Evolutionary conservation across 1,140 invertebrate species (phyloP), one percentile per base, ranked within the genome.

Genomic region (Bradynema listronoti): DNA sequence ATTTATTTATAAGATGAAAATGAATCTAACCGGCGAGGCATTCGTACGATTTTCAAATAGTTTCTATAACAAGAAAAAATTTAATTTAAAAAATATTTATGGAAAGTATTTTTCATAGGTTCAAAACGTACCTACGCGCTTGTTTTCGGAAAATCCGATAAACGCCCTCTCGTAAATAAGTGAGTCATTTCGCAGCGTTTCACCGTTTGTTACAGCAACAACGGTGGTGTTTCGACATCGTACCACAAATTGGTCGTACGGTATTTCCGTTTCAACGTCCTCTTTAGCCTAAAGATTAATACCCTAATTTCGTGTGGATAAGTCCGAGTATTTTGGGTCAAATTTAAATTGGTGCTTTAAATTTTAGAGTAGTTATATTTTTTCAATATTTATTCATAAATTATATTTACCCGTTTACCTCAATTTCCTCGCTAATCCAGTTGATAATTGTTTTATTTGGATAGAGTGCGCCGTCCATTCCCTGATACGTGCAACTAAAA

Each of bases 101-200:
- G n/a, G n/a, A n/a, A n/a, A n/a, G n/a, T n/a, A n/a, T n/a, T n/a
- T n/a, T n/a, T n/a, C n/a, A n/a, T n/a, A n/a, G n/a, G n/a, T n/a
- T n/a, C n/a, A n/a, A 43, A 7, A 27, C n/a, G n/a, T n/a, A n/a
- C n/a, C n/a, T n/a, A n/a, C n/a, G n/a, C n/a, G n/a, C n/a, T n/a
- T n/a, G n/a, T n/a, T n/a, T n/a, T 64, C 55, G 14, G 60, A 57
- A 45, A 64, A 66, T n/a, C 51, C 61, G 16, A 60, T 43, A 43
- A 63, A 63, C 4, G 61, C 47, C 14, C 61, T 25, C 24, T 55
- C 24, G 43, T 66, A 63, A 19, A 63, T 53, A 9, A 64, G 33
- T 2, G 36, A 29, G 50, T 56, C 22, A n/a, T 63, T 58, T 32
- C 25, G 27, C 22, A 43, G 19, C 11, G 33, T 24, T 47, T 9